phyloP scores from a whole-genome alignment of 2,888 invertebrate species.

The Noctuana brunneofusca region DNA sequence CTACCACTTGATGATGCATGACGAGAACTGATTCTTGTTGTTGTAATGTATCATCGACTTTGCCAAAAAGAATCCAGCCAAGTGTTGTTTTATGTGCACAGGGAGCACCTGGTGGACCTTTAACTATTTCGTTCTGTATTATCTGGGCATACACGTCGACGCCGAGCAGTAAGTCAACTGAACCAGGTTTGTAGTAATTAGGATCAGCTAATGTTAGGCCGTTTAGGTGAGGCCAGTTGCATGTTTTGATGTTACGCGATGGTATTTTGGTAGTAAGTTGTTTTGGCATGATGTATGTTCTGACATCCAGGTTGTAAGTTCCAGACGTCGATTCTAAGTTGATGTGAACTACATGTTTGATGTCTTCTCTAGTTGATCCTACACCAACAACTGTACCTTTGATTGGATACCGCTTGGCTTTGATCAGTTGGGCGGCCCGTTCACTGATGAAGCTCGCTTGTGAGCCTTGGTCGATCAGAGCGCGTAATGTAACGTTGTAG shows the following conservation, averaged over 20 bases:
- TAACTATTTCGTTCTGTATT: not conserved
- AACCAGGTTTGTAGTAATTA: slow-evolving; percentile 32
- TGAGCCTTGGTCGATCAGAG: slow-evolving; percentile 24
- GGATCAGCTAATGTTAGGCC: slow-evolving; percentile 3
- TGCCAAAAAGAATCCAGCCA: slow-evolving; percentile 28
- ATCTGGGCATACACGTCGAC: slow-evolving; percentile 34
- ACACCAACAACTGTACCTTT: not conserved
- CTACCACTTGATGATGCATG: slow-evolving; percentile 26
- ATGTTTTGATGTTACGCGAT: not conserved
- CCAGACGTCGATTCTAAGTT: not conserved
- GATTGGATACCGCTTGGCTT: slow-evolving; percentile 23
- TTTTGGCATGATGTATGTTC: slow-evolving; percentile 8
- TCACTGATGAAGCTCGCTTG: slow-evolving; percentile 33
- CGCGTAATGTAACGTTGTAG: slow-evolving; percentile 12
- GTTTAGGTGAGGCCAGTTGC: not conserved
- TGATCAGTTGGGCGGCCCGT: slow-evolving; percentile 37
- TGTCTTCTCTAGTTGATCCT: not conserved
- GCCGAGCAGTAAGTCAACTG: slow-evolving; percentile 41
- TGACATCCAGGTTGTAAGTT: not conserved
- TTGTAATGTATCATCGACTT: not conserved
- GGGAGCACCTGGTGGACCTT: slow-evolving; percentile 11
- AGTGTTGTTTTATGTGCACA: slow-evolving; percentile 20
- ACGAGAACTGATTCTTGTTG: slow-evolving; percentile 34
- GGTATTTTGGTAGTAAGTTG: not conserved
- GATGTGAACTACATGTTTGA: not conserved